Conservation (phyloP, 2,797 vertebrate species). For the Pteronotus mesoamericanus region DNA sequence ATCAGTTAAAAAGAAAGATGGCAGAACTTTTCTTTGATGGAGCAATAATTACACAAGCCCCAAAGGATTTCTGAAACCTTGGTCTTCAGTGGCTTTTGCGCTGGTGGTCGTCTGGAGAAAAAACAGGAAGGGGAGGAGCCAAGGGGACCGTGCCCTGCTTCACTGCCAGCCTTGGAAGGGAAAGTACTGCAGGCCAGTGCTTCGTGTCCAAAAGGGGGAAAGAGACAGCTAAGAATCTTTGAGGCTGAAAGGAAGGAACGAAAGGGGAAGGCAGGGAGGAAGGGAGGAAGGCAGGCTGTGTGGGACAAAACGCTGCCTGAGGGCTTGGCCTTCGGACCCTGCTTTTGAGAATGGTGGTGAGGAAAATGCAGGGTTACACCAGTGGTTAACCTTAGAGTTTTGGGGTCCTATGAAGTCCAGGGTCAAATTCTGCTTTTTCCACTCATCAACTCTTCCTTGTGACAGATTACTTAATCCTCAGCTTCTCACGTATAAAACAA, state of each 20-base stretch:
- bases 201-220: background rate
- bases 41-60: background rate
- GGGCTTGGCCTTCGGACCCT: background rate
- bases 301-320: background rate
- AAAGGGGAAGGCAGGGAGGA: background rate
- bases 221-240: background rate
- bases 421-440: background rate
- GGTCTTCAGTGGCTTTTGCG: background rate
- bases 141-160: background rate
- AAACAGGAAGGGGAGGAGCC: background rate
- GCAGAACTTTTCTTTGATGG: background rate
- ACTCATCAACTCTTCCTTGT: background rate
- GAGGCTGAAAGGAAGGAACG: background rate
- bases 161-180: background rate
- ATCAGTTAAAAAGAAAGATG: background rate
- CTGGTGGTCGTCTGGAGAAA: background rate
- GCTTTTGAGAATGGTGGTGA: background rate
- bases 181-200: background rate
- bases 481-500: background rate
- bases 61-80: background rate
- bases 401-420: background rate
- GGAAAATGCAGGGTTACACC: background rate
- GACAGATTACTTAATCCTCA: background rate
- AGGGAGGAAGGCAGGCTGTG: background rate
- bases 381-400: background rate